Base-by-base conservation (phyloP, 2,797 vertebrate genomes). In the Microctenopoma stevenorrisi region DNA sequence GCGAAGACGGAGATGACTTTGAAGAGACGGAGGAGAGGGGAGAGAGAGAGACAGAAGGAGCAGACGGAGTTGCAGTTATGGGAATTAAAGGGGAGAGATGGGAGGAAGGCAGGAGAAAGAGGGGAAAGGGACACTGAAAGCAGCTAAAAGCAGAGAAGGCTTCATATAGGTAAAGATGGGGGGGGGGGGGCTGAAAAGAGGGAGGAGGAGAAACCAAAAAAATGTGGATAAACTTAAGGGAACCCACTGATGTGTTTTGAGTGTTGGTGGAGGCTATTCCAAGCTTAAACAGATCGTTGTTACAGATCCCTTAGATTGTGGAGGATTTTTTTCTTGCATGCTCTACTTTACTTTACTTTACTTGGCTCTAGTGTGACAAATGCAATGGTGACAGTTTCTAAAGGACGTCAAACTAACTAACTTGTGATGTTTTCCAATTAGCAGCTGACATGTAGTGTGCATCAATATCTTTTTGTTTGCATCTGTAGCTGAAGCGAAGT, bases 1-100 rank as follows among this genome's bases (percentile, higher is more conserved):
- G 82, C 62, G 43, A 68, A 74, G 75, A 84, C 74, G 65, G 81
- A 76, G 76, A 86, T 76, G 81, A 82, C 86, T 88, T 90, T 86
- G 86, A 90, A 83, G 82, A 79, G 81, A 72, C 8, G 73, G 85
- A 58, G 68, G 72, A 68, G 64, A 71, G 72, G 48, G 30, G 37
- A 72, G 68, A 30, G 47, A 30, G 47, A 54, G n/a, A 71, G 76
- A 78, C 40, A 38, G 85, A 75, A 74, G 55, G 65, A 69, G 74
- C 74, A 65, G 78, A 48, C 28, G 10, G 70, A 77, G 78, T 74
- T 78, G 71, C 64, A 80, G 74, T 72, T 77, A 70, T 51, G 46
- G 64, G 56, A 71, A 79, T 49, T 48, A 57, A 57, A 44, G 30
- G 16, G 35, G 35, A 52, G 38, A 61, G 62, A 68, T 72, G 68